Percentiles rank a stretch among this genome's conserved stretches.
These are phyloP conservation scores for Pseudococcus longispinus DNA, from an alignment of 2,888 invertebrate genomes.

Conservation along the genomic window DNA sequence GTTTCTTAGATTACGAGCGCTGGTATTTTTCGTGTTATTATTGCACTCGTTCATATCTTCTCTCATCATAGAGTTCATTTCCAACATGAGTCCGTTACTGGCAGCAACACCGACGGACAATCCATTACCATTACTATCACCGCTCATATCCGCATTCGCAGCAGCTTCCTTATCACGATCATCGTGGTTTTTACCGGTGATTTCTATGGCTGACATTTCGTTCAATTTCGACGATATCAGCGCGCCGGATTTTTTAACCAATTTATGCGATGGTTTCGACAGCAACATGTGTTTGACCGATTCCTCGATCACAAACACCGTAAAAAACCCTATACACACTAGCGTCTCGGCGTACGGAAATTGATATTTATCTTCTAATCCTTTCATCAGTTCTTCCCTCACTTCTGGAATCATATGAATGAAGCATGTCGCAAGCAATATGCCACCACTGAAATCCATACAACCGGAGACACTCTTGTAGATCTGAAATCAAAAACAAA, in stretches of 20 bases:
- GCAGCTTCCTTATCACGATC: conserved; percentile 53
- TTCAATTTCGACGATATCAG: conserved; percentile 19
- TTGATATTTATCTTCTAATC: conserved; percentile 52
- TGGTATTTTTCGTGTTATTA: conserved; percentile 57
- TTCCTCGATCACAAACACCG: conserved; percentile 68
- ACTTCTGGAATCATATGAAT: conserved; percentile 69
- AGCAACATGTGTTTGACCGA: conserved; percentile 60
- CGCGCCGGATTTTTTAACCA: conserved; percentile 16
- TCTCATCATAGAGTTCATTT: conserved; percentile 46
- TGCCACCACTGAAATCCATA: conserved; percentile 67
- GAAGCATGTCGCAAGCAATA: conserved; percentile 68
- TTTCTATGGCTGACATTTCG: not conserved
- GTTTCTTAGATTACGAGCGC: conserved; percentile 57
- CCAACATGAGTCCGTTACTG: conserved; percentile 1
- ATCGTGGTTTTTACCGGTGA: conserved; percentile 37
- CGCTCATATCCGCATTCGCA: not conserved
- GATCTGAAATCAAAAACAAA: conserved; percentile 55
- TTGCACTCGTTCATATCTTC: conserved; percentile 57
- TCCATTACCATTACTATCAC: conserved; percentile 14
- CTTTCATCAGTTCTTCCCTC: conserved; percentile 63
- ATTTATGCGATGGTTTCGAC: not conserved
- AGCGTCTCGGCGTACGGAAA: conserved; percentile 66
- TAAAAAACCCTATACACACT: conserved; percentile 67
- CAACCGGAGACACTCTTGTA: conserved; percentile 58
- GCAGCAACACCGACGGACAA: not conserved